These are phyloP conservation scores for Agrypnus murinus DNA, from an alignment of 2,888 invertebrate genomes.

Conservation along the genomic window DNA sequence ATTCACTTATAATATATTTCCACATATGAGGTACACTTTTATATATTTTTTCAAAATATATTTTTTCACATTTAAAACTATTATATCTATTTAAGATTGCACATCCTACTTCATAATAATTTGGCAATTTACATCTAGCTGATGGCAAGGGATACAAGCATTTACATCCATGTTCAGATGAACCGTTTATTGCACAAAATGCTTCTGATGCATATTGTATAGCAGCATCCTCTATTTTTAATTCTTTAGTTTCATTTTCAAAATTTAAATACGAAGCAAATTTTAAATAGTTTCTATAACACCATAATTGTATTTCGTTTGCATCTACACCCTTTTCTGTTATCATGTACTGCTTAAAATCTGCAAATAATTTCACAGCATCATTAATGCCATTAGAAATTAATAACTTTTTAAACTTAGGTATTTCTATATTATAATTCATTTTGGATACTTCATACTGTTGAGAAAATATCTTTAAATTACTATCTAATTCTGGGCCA, in stretches of 20 bases:
- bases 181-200: slow-evolving; percentile 72
- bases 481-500: not conserved
- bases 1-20: slow-evolving; percentile 73
- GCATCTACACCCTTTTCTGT: slow-evolving; percentile 56
- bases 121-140: slow-evolving; percentile 70
- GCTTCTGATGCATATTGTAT: slow-evolving; percentile 75
- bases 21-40: slow-evolving; percentile 77
- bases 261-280: slow-evolving; percentile 53
- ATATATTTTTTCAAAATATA: slow-evolving; percentile 45
- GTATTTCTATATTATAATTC: slow-evolving; percentile 64
- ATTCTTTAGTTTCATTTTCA: slow-evolving; percentile 48
- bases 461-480: slow-evolving; percentile 64
- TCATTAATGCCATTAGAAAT: slow-evolving; percentile 56
- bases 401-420: slow-evolving; percentile 61
- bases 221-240: slow-evolving; percentile 66
- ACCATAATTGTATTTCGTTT: slow-evolving; percentile 62
- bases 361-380: slow-evolving; percentile 58
- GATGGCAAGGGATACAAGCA: slow-evolving; percentile 78
- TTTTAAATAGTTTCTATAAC: slow-evolving; percentile 66
- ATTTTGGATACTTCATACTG: slow-evolving; percentile 68
- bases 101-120: slow-evolving; percentile 75
- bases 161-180: slow-evolving; percentile 55
- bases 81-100: slow-evolving; percentile 73
- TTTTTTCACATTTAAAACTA: slow-evolving; percentile 61
- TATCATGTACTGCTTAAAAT: slow-evolving; percentile 60